A percentile compares a stretch with the other conserved stretches of the same genome.
phyloP scores from a whole-genome alignment of 2,113 vertebrate genomes.

The Siniperca knerii region DNA sequence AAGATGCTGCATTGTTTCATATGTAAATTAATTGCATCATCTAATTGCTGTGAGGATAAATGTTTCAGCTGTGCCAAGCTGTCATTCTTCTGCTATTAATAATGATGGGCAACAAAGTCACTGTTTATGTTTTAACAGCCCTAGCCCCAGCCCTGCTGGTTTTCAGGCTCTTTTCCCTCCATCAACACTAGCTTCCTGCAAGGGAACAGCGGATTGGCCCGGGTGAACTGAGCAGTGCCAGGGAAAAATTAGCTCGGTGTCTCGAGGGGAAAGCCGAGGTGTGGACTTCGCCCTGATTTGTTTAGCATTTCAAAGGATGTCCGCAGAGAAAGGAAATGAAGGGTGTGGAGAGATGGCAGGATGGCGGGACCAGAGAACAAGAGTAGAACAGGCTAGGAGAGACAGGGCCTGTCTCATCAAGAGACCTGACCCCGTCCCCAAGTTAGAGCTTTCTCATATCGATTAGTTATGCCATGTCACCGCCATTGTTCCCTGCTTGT shows the following conservation, averaged over 20 bases:
- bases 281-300: constrained; percentile 67
- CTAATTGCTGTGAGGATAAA: constrained; percentile 41
- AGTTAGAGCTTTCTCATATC: constrained; percentile 62
- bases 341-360: constrained; percentile 54
- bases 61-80: constrained; percentile 36
- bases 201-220: background rate
- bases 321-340: constrained; percentile 68
- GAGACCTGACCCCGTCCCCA: constrained; percentile 39
- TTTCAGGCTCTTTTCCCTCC: constrained; percentile 50
- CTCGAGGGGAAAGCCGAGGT: constrained; percentile 57
- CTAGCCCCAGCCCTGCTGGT: background rate
- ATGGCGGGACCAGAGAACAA: constrained; percentile 20
- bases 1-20: constrained; percentile 29
- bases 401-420: constrained; percentile 36
- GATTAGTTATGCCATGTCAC: constrained; percentile 75
- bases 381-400: constrained; percentile 27
- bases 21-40: constrained; percentile 34
- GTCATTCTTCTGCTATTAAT: constrained; percentile 30
- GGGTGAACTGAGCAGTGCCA: constrained; percentile 33
- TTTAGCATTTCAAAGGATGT: constrained; percentile 77
- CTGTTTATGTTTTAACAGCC: background rate
- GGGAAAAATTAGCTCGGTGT: constrained; percentile 46
- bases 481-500: constrained; percentile 67
- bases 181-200: constrained; percentile 17
- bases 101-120: constrained; percentile 10